Evolutionary conservation across 2,888 invertebrate genomes (phyloP).

Genomic region (Chydorus sphaericus): DNA sequence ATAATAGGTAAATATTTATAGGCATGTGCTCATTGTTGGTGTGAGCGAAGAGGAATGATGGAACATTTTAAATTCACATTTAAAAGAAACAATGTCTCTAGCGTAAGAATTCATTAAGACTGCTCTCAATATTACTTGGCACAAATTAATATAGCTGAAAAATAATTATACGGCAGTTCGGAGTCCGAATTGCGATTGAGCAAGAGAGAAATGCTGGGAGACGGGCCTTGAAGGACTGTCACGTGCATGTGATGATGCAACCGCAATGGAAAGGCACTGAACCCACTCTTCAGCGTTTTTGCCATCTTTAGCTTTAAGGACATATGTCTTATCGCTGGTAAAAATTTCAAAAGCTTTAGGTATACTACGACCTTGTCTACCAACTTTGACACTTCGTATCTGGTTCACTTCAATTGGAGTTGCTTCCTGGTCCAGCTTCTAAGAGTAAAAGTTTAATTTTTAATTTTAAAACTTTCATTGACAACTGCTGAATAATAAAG

Average conservation of each 20-base stretch:
- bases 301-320: slow-evolving; percentile 85
- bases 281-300: slow-evolving; percentile 94
- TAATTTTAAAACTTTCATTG: background rate
- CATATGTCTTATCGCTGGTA: slow-evolving; percentile 79
- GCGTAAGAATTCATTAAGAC: too few species aligned
- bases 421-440: slow-evolving; percentile 53
- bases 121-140: too few species aligned
- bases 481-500: background rate
- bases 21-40: too few species aligned
- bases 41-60: too few species aligned
- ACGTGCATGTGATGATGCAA: slow-evolving; percentile 64
- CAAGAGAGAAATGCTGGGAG: slow-evolving; percentile 3
- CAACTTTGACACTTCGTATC: slow-evolving; percentile 86
- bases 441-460: slow-evolving; percentile 23
- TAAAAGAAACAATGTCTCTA: too few species aligned
- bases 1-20: too few species aligned
- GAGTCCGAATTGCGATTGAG: slow-evolving; percentile 8
- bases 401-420: slow-evolving; percentile 71
- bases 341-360: slow-evolving; percentile 95
- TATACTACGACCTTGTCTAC: slow-evolving; percentile 76
- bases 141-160: too few species aligned
- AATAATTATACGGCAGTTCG: slow-evolving; percentile 1
- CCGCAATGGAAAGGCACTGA: slow-evolving; percentile 82
- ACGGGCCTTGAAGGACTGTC: slow-evolving; percentile 13
- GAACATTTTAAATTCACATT: too few species aligned